Evolutionary conservation across 2,797 vertebrate genomes (phyloP).

Genomic region (Morus bassanus): DNA sequence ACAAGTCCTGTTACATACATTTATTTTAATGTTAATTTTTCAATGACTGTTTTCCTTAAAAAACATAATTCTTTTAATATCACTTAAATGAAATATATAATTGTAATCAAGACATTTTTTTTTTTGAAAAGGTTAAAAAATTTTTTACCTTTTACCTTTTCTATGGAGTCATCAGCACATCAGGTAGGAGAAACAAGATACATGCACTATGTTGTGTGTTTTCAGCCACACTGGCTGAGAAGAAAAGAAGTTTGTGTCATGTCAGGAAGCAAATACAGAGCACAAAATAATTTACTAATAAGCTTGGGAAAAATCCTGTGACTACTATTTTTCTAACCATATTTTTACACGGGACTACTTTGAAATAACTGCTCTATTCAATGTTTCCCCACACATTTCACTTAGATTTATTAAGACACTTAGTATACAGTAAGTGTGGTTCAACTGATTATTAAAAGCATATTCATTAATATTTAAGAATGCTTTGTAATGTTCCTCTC

Average conservation of each 20-base stretch:
- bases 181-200: not conserved
- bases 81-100: not conserved
- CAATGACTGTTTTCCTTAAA: not conserved
- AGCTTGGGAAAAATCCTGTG: accelerated
- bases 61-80: not conserved
- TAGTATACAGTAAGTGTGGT: not conserved
- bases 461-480: not conserved
- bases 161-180: not conserved
- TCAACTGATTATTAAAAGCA: not conserved
- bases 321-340: not conserved
- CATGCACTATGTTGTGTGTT: not conserved
- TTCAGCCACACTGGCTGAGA: not conserved
- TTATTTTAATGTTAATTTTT: not conserved
- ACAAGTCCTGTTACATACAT: accelerated
- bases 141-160: not conserved
- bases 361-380: not conserved
- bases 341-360: not conserved
- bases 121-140: not conserved
- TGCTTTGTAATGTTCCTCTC: not conserved
- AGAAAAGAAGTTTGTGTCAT: not conserved
- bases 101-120: not conserved
- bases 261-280: not conserved
- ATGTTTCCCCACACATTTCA: not conserved
- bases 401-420: not conserved
- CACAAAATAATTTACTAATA: not conserved